Conservation (phyloP, 2,797 vertebrate species). For the Leptodactylus fallax region DNA sequence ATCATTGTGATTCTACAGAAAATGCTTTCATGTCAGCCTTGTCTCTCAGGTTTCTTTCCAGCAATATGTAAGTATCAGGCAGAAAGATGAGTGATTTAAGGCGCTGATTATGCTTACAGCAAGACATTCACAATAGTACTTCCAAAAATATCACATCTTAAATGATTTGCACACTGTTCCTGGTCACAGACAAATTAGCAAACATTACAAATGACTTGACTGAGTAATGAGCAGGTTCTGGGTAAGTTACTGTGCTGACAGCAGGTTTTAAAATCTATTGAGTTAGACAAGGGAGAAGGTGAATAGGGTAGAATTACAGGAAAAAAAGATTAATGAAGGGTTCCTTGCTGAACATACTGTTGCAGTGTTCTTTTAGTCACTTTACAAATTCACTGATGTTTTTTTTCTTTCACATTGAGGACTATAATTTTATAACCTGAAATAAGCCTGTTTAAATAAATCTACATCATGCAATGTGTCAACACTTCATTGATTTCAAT, state of each 20-base stretch:
- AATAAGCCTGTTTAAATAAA: constrained; percentile 80
- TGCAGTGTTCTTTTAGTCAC: constrained; percentile 74
- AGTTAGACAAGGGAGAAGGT: constrained; percentile 74
- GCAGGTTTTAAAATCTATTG: constrained; percentile 80
- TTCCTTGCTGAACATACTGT: constrained; percentile 75
- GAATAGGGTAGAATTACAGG: constrained; percentile 78
- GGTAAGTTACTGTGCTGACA: constrained; percentile 75
- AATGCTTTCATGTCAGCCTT: not conserved
- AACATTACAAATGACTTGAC: constrained; percentile 75
- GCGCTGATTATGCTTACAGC: constrained; percentile 19
- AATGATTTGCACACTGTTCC: constrained; percentile 72
- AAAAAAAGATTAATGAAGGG: constrained; percentile 79
- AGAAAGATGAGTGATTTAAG: constrained; percentile 39
- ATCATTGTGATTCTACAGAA: constrained; percentile 10
- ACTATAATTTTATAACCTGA: constrained; percentile 75
- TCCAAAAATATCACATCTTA: constrained; percentile 64
- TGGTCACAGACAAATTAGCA: constrained; percentile 75
- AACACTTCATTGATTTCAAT: constrained; percentile 81
- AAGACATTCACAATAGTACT: constrained; percentile 29
- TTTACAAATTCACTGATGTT: constrained; percentile 74
- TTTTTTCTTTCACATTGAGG: constrained; percentile 71
- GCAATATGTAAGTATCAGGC: constrained; percentile 30
- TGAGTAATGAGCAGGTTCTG: constrained; percentile 78
- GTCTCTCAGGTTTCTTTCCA: not conserved
- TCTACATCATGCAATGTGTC: constrained; percentile 77